Base-by-base conservation (phyloP, 2,797 vertebrate species). In the Tinamus major region DNA sequence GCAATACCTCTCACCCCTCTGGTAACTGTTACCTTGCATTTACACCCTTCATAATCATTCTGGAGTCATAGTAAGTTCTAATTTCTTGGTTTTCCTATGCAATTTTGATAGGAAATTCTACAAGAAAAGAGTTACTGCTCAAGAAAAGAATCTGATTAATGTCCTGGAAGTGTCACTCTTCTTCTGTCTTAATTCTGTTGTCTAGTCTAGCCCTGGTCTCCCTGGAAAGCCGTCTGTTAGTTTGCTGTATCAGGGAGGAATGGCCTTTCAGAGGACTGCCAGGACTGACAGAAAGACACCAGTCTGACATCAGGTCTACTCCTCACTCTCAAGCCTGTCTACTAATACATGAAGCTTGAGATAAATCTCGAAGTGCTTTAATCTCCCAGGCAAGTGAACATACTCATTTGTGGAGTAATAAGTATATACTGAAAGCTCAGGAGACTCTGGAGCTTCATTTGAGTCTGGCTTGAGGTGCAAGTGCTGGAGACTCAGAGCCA, bases 171-270 rank as follows among this genome's bases (percentile, higher is more conserved):
- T 17, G 15, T 23, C 7, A 61, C 33, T 87, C 35, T 69, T 53
- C 20, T 62, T 41, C 35, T 84, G 55, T 7, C 29, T 84, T 87
- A 49, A 87, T 75, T 88, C n/a, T 85, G 56, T 67, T 82, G 18
- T 61, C 79, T 74, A 90, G 7, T 26, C 33, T 42, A 35, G n/a
- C 15, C 20, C 11, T 62, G 48, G 26, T 78, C 41, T 62, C 58
- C 42, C 24, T 71, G 51, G n/a, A 29, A 86, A 70, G 18, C 62
- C 87, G 65, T 13, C 62, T 71, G 35, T 33, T 65, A 41, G 37
- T 11, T 65, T 84, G 76, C 6, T 88, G 79, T 84, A 70, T 63
- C 48, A 84, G 44, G 87, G 90, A 81, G 44, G 56, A 94, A 95
- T 53, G 33, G 59, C 88, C 77, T 75, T 91, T 86, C 55, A 83